Evolutionary conservation across 1,140 invertebrate species (phyloP).

Genomic region (Drosophila asahinai): DNA sequence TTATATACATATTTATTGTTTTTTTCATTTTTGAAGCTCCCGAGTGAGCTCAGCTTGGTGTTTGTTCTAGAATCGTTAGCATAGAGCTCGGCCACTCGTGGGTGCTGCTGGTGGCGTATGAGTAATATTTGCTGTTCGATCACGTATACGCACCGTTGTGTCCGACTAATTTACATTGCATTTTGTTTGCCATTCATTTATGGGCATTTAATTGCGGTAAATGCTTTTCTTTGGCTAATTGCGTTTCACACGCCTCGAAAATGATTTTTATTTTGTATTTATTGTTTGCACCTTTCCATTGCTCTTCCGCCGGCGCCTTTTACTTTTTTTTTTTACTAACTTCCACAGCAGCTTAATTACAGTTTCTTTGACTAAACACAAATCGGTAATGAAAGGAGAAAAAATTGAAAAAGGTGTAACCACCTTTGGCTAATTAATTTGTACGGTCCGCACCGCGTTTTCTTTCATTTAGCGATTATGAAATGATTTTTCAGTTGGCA

Average conservation of each 20-base stretch:
- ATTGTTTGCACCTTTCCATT: constrained; percentile 31
- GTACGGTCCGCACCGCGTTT: constrained; percentile 35
- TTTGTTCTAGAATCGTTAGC: constrained; percentile 48
- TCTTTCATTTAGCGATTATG: constrained; percentile 35
- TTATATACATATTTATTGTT: constrained; percentile 35
- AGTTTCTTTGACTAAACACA: constrained; percentile 52
- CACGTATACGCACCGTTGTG: constrained; percentile 62
- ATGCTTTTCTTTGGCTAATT: constrained; percentile 53
- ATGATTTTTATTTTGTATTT: constrained; percentile 45
- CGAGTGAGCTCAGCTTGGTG: constrained; percentile 57
- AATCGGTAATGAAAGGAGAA: constrained; percentile 42
- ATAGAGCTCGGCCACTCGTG: constrained; percentile 17
- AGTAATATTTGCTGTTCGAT: constrained; percentile 50
- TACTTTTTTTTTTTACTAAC: constrained; percentile 46
- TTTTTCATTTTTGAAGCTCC: constrained; percentile 11
- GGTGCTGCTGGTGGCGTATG: constrained; percentile 56
- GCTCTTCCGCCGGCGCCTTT: constrained; percentile 66
- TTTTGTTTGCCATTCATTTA: constrained; percentile 46
- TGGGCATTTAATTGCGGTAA: constrained; percentile 56
- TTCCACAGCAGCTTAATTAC: constrained; percentile 64
- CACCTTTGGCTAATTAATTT: constrained; percentile 70
- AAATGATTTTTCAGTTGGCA: constrained; percentile 53
- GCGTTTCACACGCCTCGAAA: constrained; percentile 57
- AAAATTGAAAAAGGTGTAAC: constrained; percentile 54
- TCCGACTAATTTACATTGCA: constrained; percentile 38